A percentile compares a stretch with the other conserved stretches of the same genome.
These are phyloP conservation scores for Eilema caniola DNA, from an alignment of 2,888 invertebrate genomes.

Conservation along the genomic window DNA sequence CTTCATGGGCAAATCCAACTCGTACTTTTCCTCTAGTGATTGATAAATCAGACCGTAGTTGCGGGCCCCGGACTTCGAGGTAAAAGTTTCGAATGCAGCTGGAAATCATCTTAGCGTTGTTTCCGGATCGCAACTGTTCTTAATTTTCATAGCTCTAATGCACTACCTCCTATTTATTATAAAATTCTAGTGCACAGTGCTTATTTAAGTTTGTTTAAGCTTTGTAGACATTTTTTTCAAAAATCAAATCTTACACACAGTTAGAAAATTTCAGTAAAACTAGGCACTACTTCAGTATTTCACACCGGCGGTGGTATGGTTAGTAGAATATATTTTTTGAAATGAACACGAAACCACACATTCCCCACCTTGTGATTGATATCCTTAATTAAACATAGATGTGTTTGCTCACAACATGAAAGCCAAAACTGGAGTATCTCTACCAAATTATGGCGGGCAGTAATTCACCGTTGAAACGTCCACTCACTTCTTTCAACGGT, in stretches of 20 bases:
- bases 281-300: not conserved
- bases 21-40: not conserved
- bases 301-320: not conserved
- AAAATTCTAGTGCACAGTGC: too few relatives aligned
- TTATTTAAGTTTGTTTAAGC: too few relatives aligned
- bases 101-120: not conserved
- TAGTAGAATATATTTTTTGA: not conserved
- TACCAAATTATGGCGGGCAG: slow-evolving; percentile 31
- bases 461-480: slow-evolving; percentile 48
- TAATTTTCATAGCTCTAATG: too few relatives aligned
- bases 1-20: too few relatives aligned
- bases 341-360: slow-evolving; percentile 3
- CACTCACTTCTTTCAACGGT: slow-evolving; percentile 58
- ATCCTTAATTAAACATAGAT: slow-evolving; percentile 10
- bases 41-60: not conserved
- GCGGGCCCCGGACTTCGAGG: not conserved
- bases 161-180: too few relatives aligned
- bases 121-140: not conserved
- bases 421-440: slow-evolving; percentile 19
- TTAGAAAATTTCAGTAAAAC: not conserved
- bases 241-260: too few relatives aligned
- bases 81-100: not conserved
- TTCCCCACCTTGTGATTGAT: slow-evolving; percentile 12
- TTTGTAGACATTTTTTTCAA: too few relatives aligned
- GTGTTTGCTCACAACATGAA: slow-evolving; percentile 20